Conservation (phyloP, 1,140 invertebrate genomes). For the Choristoneura fumiferana region DNA sequence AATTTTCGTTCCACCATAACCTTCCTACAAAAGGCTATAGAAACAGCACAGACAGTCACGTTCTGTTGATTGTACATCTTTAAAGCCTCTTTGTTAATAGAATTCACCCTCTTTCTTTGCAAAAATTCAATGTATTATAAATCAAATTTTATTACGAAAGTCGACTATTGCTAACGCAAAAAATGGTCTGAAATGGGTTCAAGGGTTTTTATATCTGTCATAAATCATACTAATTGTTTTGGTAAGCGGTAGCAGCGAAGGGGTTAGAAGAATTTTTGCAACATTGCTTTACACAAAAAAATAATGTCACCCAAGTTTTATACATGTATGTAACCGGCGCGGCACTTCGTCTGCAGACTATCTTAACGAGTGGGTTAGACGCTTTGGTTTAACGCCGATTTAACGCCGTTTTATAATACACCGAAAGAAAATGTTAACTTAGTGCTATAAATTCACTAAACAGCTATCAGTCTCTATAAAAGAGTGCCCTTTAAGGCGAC, state of each 20-base stretch:
- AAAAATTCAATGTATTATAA: constrained; percentile 51
- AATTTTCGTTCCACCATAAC: neutral
- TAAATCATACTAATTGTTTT: constrained; percentile 70
- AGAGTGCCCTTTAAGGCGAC: constrained; percentile 15
- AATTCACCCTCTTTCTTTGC: constrained; percentile 15
- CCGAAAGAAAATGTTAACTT: too few species aligned
- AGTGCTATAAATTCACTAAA: neutral
- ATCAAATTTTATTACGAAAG: constrained; percentile 58
- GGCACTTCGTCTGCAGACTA: too few species aligned
- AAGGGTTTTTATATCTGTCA: constrained; percentile 60
- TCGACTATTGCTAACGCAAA: constrained; percentile 56
- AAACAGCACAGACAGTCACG: neutral
- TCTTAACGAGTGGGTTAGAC: too few species aligned
- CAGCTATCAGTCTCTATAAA: constrained; percentile 17
- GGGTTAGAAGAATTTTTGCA: constrained; percentile 32
- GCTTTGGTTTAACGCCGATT: too few species aligned
- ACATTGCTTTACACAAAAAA: constrained; percentile 7
- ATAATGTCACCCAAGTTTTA: constrained; percentile 6
- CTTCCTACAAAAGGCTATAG: neutral
- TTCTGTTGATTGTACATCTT: constrained; percentile 3
- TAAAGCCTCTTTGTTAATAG: neutral
- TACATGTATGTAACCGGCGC: too few species aligned
- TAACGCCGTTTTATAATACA: too few species aligned
- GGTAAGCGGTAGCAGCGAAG: constrained; percentile 30
- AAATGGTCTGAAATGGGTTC: constrained; percentile 53